Evolutionary conservation across 1,140 invertebrate species (phyloP).

Genomic region (Drosophila nasuta): DNA sequence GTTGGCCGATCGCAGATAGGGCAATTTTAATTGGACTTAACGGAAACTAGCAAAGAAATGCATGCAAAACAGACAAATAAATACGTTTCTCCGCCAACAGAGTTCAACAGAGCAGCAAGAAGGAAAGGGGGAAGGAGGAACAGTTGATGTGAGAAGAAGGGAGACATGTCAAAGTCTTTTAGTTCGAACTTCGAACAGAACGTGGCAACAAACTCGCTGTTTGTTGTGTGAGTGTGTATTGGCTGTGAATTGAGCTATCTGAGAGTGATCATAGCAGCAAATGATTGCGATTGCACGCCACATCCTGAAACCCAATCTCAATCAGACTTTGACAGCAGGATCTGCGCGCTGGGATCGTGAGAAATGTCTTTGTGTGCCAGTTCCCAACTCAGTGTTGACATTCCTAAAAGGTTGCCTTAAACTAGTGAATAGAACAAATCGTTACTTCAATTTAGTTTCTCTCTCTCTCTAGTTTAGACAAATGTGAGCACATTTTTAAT

Average conservation of each 20-base stretch:
- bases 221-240: neutral
- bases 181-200: slow-evolving; percentile 4
- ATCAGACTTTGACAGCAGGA: slow-evolving; percentile 57
- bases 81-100: slow-evolving; percentile 11
- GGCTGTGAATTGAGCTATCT: slow-evolving; percentile 52
- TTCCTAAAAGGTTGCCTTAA: slow-evolving; percentile 19
- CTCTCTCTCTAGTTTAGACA: slow-evolving; percentile 9
- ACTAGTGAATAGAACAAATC: neutral
- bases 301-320: slow-evolving; percentile 45
- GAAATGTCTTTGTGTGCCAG: slow-evolving; percentile 44
- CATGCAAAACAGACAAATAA: slow-evolving; percentile 56
- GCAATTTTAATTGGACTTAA: slow-evolving; percentile 75
- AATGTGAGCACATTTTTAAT: slow-evolving; percentile 26
- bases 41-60: slow-evolving; percentile 67
- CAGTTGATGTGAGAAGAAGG: neutral
- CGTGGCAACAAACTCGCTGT: slow-evolving; percentile 13
- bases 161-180: slow-evolving; percentile 33
- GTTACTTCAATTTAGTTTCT: neutral
- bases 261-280: slow-evolving; percentile 50
- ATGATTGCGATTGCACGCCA: slow-evolving; percentile 46
- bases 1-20: slow-evolving; percentile 71
- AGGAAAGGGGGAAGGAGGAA: neutral
- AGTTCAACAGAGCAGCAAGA: slow-evolving; percentile 13
- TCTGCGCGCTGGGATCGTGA: slow-evolving; percentile 63
- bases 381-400: slow-evolving; percentile 28